Percentiles rank a stretch among this genome's conserved stretches.
These are phyloP conservation scores for Drosophila elegans DNA, from an alignment of 1,140 invertebrate species.

Conservation along the genomic window DNA sequence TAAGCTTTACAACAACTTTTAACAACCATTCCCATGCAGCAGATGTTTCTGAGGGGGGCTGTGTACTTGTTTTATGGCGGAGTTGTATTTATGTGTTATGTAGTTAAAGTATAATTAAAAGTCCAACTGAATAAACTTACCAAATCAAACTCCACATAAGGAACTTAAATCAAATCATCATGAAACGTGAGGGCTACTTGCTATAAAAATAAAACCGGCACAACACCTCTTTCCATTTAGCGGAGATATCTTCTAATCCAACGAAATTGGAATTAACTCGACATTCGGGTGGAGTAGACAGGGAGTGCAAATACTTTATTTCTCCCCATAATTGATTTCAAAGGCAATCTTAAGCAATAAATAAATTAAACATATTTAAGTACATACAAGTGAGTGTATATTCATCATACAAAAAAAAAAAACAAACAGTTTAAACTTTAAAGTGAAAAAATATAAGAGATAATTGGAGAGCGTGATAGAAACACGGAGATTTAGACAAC, in stretches of 20 bases:
- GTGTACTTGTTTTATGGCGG: slow-evolving; percentile 9
- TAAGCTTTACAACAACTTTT: slow-evolving; percentile 64
- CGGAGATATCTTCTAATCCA: neutral
- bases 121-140: slow-evolving; percentile 34
- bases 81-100: slow-evolving; percentile 1
- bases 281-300: slow-evolving; percentile 3
- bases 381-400: slow-evolving; percentile 24
- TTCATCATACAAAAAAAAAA: slow-evolving; percentile 33
- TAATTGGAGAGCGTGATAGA: slow-evolving; percentile 7
- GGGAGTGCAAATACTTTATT: neutral
- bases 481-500: slow-evolving; percentile 28
- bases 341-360: slow-evolving; percentile 5
- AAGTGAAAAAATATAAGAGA: slow-evolving; percentile 24
- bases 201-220: slow-evolving; percentile 13
- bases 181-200: slow-evolving; percentile 7
- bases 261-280: neutral
- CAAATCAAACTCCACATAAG: slow-evolving; percentile 33
- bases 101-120: slow-evolving; percentile 2
- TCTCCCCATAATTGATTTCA: neutral
- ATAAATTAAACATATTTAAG: slow-evolving; percentile 4
- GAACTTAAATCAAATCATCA: slow-evolving; percentile 35
- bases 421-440: neutral
- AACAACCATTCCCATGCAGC: slow-evolving; percentile 73
- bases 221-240: slow-evolving; percentile 3
- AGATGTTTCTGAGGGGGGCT: slow-evolving; percentile 8